These are phyloP conservation scores for Acanthornis magna DNA, from an alignment of 2,797 vertebrate genomes.

Conservation along the genomic window DNA sequence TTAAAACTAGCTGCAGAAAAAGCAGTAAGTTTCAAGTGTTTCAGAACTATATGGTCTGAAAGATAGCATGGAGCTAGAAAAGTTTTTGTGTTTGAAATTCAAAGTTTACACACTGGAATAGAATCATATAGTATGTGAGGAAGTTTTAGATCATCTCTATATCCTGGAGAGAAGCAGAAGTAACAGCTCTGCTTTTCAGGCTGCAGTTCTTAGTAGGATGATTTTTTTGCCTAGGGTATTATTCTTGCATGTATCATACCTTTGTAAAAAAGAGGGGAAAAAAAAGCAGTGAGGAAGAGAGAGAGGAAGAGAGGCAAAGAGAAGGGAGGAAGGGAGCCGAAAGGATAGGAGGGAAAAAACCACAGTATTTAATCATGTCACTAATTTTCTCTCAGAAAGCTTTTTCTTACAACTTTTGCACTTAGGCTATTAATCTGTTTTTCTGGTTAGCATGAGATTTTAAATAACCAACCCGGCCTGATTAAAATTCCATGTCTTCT, in stretches of 20 bases:
- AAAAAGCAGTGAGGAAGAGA: not conserved
- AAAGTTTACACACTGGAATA: not conserved
- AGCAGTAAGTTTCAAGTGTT: not conserved
- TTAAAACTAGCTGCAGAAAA: not conserved
- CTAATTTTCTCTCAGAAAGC: not conserved
- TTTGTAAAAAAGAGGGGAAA: not conserved
- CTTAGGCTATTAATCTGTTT: not conserved
- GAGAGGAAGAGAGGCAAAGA: not conserved
- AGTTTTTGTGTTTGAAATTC: not conserved
- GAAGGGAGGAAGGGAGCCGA: not conserved
- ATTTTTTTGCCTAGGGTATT: not conserved
- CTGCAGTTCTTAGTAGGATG: not conserved
- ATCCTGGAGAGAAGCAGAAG: not conserved
- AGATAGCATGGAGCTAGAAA: not conserved
- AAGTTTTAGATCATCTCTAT: not conserved
- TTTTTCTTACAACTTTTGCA: not conserved
- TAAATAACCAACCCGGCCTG: fast-evolving
- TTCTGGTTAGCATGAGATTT: not conserved
- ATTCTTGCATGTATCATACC: not conserved
- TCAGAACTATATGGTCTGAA: not conserved
- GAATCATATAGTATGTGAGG: not conserved
- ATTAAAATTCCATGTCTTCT: not conserved
- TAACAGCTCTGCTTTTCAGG: not conserved
- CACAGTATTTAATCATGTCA: not conserved
- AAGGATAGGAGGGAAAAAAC: not conserved